Percentiles rank a stretch among this genome's conserved stretches.
These are phyloP conservation scores for Polymixis flavicincta DNA, from an alignment of 2,888 invertebrate genomes.

Conservation along the genomic window DNA sequence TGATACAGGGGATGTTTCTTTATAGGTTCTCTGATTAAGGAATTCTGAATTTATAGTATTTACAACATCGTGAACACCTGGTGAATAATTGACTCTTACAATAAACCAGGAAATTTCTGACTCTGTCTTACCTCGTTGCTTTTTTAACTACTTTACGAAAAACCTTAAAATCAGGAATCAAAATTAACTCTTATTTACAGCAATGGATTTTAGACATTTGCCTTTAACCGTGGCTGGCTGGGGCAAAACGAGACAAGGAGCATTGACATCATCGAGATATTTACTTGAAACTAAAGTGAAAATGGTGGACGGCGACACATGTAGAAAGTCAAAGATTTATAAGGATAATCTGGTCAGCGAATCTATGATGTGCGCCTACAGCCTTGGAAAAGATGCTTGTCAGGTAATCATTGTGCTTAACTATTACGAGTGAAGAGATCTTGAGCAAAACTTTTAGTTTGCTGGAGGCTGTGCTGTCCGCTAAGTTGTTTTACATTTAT, in stretches of 20 bases:
- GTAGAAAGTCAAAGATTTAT: slow-evolving; percentile 82
- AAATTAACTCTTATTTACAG: slow-evolving; percentile 68
- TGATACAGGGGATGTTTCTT: not conserved
- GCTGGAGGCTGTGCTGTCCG: not conserved
- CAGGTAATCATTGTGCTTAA: slow-evolving; percentile 85
- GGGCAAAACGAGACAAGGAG: slow-evolving; percentile 86
- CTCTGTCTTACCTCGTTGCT: not conserved
- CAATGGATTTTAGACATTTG: slow-evolving; percentile 77
- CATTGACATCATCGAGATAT: slow-evolving; percentile 84
- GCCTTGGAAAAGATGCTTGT: slow-evolving; percentile 91
- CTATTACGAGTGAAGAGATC: not conserved
- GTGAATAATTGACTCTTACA: not conserved
- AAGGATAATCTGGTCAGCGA: slow-evolving; percentile 82
- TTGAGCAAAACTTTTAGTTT: not conserved
- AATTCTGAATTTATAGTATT: not conserved
- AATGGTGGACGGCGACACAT: slow-evolving; percentile 78
- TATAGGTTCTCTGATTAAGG: not conserved
- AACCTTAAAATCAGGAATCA: not conserved
- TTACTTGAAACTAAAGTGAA: slow-evolving; percentile 87
- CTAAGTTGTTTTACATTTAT: slow-evolving; percentile 35
- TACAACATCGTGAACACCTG: not conserved
- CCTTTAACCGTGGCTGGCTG: slow-evolving; percentile 86
- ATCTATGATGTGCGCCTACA: slow-evolving; percentile 91
- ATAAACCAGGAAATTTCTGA: not conserved
- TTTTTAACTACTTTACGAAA: not conserved